phyloP scores from a whole-genome alignment of 1,140 invertebrate species.

The Drosophila kanapiae region DNA sequence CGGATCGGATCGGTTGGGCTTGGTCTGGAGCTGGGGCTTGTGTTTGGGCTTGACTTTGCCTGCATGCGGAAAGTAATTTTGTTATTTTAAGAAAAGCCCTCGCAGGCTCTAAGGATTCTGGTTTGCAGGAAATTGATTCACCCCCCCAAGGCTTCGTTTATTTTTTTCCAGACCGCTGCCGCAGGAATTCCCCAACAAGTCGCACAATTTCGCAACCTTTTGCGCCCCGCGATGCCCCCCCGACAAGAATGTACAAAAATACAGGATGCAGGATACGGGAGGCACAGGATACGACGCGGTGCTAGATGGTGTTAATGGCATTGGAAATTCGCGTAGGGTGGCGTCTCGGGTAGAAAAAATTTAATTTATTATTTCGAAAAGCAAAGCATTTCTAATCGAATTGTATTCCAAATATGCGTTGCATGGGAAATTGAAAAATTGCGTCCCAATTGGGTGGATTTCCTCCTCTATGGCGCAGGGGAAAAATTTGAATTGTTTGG shows the following conservation, averaged over 20 bases:
- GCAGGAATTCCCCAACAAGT: slow-evolving; percentile 76
- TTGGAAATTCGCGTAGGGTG: slow-evolving; percentile 57
- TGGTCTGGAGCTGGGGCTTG: neutral
- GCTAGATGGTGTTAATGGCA: slow-evolving; percentile 74
- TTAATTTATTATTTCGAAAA: slow-evolving; percentile 83
- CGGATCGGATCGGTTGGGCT: slow-evolving; percentile 26
- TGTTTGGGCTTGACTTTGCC: slow-evolving; percentile 32
- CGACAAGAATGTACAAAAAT: slow-evolving; percentile 18
- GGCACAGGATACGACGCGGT: slow-evolving; percentile 9
- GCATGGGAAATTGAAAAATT: slow-evolving; percentile 73
- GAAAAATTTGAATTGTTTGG: slow-evolving; percentile 67
- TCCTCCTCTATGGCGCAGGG: slow-evolving; percentile 11
- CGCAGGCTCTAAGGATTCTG: slow-evolving; percentile 57
- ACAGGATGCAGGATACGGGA: slow-evolving; percentile 15
- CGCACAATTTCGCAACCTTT: slow-evolving; percentile 81
- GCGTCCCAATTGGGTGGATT: slow-evolving; percentile 58
- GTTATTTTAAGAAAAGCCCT: slow-evolving; percentile 82
- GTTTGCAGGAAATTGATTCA: slow-evolving; percentile 78
- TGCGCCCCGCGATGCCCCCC: slow-evolving; percentile 60
- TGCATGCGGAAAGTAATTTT: slow-evolving; percentile 83
- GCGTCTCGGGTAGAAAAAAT: slow-evolving; percentile 48
- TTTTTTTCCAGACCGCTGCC: slow-evolving; percentile 73
- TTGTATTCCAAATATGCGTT: slow-evolving; percentile 78
- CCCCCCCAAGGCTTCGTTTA: slow-evolving; percentile 35
- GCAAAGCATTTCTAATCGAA: slow-evolving; percentile 83